Base-by-base conservation (phyloP, 1,140 invertebrate genomes). In the Aphaenogaster ashmeadi region DNA sequence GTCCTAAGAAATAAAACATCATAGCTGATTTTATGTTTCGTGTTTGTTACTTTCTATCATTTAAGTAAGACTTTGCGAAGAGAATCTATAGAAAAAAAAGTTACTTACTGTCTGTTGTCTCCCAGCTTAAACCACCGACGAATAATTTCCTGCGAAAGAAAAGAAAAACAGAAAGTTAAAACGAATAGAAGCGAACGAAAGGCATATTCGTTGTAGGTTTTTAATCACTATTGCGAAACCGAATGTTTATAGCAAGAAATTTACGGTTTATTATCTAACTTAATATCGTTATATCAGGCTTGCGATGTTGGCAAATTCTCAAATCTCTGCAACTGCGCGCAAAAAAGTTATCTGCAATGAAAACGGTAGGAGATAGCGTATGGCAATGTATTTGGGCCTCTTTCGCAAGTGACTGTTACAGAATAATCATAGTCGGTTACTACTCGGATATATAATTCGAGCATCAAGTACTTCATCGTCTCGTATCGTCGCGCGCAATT, bases 71-170 rank as follows among this genome's bases (percentile, higher is more conserved):
- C 5, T 75, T 41, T 52, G 27, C 33, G 0, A 44, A 33, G 15
- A 47, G 9, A 47, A 18, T 21, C 0, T 47, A 36, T n/a, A n/a
- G n/a, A n/a, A n/a, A 86, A 41, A 69, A 87, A 66, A 90, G 87
- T 93, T 94, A 98, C 98, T 98, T 96, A 99, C 99, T 99, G 96
- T 99, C 98, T 95, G 98, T 98, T 33, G 99, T 99, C 97, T 99
- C 98, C 98, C 99, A 99, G 96, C 98, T 99, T 87, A 99, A 96
- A 86, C 98, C 99, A 94, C 99, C 99, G 96, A 99, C 98, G 97
- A 99, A 99, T 90, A 99, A 97, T 97, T 99, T 99, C 96, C 99
- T 99, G 97, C 92, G 97, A 98, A 96, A 93, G 95, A 95, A 95
- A 95, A 96, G 94, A 91, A 92, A 66, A 89, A 77, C 66, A 60